Percentiles rank a stretch among this genome's conserved stretches.
These are phyloP conservation scores for Lissocephala sabroskyi DNA, from an alignment of 2,888 invertebrate genomes.

Conservation along the genomic window DNA sequence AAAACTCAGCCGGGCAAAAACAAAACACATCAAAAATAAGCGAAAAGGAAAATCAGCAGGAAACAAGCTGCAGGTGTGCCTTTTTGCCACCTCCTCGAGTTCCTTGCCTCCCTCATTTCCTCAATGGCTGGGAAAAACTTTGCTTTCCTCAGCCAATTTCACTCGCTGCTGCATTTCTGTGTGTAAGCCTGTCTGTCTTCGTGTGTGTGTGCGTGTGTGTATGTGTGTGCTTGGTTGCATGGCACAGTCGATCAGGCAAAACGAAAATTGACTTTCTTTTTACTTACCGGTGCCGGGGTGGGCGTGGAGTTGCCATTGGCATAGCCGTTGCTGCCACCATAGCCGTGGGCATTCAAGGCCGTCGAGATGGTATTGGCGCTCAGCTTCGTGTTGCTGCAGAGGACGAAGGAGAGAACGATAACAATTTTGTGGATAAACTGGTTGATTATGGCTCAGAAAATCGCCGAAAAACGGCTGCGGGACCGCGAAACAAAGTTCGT, in stretches of 20 bases:
- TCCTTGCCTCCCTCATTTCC: too few relatives aligned
- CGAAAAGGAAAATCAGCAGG: slow-evolving; percentile 1
- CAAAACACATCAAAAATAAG: too few relatives aligned
- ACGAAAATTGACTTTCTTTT: background rate
- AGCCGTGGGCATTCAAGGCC: slow-evolving; percentile 76
- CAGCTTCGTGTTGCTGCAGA: slow-evolving; percentile 78
- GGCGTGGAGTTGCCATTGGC: slow-evolving; percentile 65
- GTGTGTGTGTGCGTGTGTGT: slow-evolving; percentile 4
- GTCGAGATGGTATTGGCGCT: slow-evolving; percentile 84
- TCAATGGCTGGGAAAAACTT: too few relatives aligned
- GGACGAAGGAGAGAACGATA: too few relatives aligned
- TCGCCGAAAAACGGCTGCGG: too few relatives aligned
- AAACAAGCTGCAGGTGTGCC: slow-evolving; percentile 6
- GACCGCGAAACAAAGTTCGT: too few relatives aligned
- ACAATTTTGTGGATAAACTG: too few relatives aligned
- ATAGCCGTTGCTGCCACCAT: slow-evolving; percentile 68
- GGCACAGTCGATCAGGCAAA: slow-evolving; percentile 15
- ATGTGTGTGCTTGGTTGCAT: slow-evolving; percentile 19
- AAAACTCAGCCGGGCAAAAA: too few relatives aligned
- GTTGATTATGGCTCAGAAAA: too few relatives aligned
- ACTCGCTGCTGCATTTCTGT: slow-evolving; percentile 27
- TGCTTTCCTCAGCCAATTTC: slow-evolving; percentile 14
- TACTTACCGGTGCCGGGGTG: slow-evolving; percentile 66
- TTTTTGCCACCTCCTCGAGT: background rate
- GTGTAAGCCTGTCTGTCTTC: slow-evolving; percentile 12